Evolutionary conservation across 2,113 vertebrate species (phyloP).

Genomic region (Hyperoodon ampullatus): DNA sequence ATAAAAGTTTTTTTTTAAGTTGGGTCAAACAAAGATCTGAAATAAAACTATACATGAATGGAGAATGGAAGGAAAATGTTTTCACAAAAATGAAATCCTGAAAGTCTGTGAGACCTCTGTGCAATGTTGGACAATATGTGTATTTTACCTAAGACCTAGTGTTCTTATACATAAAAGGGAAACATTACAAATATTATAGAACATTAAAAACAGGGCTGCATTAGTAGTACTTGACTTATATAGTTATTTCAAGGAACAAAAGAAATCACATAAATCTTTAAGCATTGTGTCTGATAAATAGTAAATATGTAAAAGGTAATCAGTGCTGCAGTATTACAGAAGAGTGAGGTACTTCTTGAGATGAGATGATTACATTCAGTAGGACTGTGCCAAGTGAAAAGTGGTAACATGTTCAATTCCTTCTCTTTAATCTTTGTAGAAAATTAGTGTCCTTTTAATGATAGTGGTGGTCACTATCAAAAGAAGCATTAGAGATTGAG

Average conservation of each 20-base stretch:
- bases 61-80: constrained; percentile 55
- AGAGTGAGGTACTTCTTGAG: background rate
- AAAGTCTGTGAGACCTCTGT: constrained; percentile 42
- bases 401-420: background rate
- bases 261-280: background rate
- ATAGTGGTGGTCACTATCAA: background rate
- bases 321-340: background rate
- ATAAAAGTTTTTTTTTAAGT: background rate
- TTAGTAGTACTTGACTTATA: background rate
- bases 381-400: background rate
- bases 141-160: background rate
- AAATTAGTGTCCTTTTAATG: background rate
- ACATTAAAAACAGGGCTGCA: background rate
- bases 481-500: background rate
- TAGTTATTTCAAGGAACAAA: background rate
- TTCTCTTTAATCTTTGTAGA: background rate
- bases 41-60: constrained; percentile 18
- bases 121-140: background rate
- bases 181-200: background rate
- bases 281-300: background rate
- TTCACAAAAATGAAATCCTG: constrained; percentile 66
- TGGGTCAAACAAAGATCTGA: background rate
- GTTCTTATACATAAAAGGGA: background rate
- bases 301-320: background rate
- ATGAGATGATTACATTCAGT: background rate